Evolutionary conservation across 2,888 invertebrate species (phyloP).

Genomic region (Tinea semifulvella): DNA sequence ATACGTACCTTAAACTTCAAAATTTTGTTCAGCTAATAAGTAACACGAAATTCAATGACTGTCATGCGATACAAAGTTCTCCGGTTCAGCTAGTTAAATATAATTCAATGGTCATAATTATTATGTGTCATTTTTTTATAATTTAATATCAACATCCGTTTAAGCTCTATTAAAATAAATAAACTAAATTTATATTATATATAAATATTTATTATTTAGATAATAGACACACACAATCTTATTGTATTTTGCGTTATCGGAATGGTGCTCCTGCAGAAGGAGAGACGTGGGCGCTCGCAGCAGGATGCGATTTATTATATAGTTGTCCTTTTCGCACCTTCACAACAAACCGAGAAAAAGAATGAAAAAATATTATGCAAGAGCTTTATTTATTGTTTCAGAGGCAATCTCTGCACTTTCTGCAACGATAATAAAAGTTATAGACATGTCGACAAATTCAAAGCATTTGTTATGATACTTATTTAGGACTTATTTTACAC

Average conservation of each 20-base stretch:
- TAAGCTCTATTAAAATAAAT: no score
- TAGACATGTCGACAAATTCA: not conserved
- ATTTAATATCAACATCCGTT: no score
- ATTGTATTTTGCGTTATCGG: conserved; percentile 3
- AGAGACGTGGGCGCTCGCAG: conserved; percentile 47
- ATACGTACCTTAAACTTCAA: no score
- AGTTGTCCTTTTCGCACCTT: conserved; percentile 25
- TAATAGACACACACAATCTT: conserved; percentile 9
- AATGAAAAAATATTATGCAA: not conserved
- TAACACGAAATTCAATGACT: no score
- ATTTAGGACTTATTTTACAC: no score
- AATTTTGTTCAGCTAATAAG: no score
- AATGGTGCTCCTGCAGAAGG: conserved; percentile 45
- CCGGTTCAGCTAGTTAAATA: no score
- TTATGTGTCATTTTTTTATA: no score
- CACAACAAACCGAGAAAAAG: not conserved
- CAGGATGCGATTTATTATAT: conserved; percentile 35
- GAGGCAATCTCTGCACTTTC: conserved; percentile 9
- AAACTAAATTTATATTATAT: no score
- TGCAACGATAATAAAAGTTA: conserved; percentile 7
- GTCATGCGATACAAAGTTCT: no score
- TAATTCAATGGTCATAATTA: no score
- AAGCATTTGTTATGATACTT: not conserved
- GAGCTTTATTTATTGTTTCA: conserved; percentile 5
- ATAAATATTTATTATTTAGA: no score